These are phyloP conservation scores for Sylvietta virens DNA, from an alignment of 2,113 vertebrate genomes.

Conservation along the genomic window DNA sequence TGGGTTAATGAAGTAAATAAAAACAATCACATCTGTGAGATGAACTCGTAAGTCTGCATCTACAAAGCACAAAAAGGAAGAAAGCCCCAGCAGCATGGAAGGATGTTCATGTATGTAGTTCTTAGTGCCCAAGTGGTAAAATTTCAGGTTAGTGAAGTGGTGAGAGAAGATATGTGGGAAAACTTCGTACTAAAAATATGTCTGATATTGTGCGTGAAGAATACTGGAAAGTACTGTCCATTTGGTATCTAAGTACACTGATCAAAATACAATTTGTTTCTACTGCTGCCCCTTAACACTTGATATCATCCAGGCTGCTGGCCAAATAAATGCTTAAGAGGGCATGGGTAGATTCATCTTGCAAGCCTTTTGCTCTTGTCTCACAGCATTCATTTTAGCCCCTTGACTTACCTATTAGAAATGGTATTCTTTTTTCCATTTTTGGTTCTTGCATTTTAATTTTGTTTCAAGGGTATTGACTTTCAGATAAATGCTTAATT, in stretches of 20 bases:
- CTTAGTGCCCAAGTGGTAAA: neutral
- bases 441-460: neutral
- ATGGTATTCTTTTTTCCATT: neutral
- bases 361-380: neutral
- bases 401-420: neutral
- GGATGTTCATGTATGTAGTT: neutral
- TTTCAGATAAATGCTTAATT: neutral
- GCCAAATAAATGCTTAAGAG: constrained; percentile 37
- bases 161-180: neutral
- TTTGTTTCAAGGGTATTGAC: neutral
- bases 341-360: neutral
- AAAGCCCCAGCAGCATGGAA: neutral
- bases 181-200: neutral
- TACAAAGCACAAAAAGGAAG: neutral
- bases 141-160: neutral
- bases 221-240: neutral
- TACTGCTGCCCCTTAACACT: constrained; percentile 5
- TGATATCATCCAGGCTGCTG: constrained; percentile 6
- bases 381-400: neutral
- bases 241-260: neutral
- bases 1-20: neutral
- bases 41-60: neutral
- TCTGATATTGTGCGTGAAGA: neutral
- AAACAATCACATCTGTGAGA: neutral
- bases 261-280: constrained; percentile 20